Percentiles rank a stretch among this genome's conserved stretches.
Conservation (phyloP, 1,140 invertebrate species). For the Hylyphantes graminicola region DNA sequence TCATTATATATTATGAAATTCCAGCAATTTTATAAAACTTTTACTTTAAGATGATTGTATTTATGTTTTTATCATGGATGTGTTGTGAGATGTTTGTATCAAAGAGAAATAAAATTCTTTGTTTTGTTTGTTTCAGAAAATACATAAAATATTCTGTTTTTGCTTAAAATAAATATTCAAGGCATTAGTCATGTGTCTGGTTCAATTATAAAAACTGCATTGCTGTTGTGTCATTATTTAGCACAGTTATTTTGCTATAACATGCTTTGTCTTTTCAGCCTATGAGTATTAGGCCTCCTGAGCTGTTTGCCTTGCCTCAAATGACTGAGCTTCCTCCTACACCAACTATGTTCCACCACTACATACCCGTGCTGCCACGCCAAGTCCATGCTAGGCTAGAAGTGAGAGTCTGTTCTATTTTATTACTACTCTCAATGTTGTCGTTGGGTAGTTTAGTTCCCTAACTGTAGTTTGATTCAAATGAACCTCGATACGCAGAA, state of each 20-base stretch:
- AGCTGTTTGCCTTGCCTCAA: constrained; percentile 62
- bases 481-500: no score
- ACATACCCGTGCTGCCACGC: constrained; percentile 63
- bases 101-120: neutral
- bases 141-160: neutral
- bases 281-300: constrained; percentile 61
- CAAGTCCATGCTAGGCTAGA: constrained; percentile 67
- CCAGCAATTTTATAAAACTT: no score
- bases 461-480: no score
- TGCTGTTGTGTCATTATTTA: neutral
- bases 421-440: no score
- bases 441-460: no score
- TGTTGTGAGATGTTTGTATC: no score
- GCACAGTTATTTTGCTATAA: neutral
- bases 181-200: neutral
- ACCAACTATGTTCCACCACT: constrained; percentile 54
- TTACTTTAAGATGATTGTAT: no score
- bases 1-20: no score
- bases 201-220: neutral
- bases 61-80: no score
- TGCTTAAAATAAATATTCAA: neutral
- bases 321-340: constrained; percentile 63
- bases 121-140: neutral
- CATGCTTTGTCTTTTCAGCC: constrained; percentile 30
- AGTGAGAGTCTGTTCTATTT: constrained; percentile 34